A percentile compares a stretch with the other conserved stretches of the same genome.
Conservation (phyloP, 1,140 invertebrate genomes). For the Drosophila baimaii region DNA sequence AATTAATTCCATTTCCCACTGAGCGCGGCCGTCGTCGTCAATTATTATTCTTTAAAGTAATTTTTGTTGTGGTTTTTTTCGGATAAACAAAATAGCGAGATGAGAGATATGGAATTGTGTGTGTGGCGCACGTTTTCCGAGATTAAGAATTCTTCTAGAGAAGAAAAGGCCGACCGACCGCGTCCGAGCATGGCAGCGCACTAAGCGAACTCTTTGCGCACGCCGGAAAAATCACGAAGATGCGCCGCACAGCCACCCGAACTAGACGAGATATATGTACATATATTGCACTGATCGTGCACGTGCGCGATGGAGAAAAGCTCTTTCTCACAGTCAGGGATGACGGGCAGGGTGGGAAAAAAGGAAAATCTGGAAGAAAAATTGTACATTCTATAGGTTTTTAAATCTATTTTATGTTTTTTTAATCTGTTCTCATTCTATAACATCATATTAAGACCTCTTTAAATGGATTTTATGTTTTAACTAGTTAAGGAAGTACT, state of each 20-base stretch:
- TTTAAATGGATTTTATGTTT: too few relatives aligned
- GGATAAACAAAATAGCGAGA: slow-evolving; percentile 63
- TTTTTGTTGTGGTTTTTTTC: slow-evolving; percentile 62
- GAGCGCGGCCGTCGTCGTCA: slow-evolving; percentile 37
- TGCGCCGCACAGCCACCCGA: slow-evolving; percentile 15
- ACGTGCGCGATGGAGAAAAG: slow-evolving; percentile 38
- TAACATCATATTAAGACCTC: too few relatives aligned
- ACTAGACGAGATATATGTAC: slow-evolving; percentile 22
- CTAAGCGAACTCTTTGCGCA: slow-evolving; percentile 53
- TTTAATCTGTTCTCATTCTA: too few relatives aligned
- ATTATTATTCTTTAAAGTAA: slow-evolving; percentile 66
- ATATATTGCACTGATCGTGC: slow-evolving; percentile 21
- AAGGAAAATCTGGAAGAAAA: neutral
- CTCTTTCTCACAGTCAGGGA: slow-evolving; percentile 4
- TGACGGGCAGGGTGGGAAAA: neutral
- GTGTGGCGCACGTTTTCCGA: slow-evolving; percentile 57
- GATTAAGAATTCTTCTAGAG: slow-evolving; percentile 35
- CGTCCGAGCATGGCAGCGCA: slow-evolving; percentile 56
- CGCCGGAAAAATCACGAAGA: slow-evolving; percentile 44
- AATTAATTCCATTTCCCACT: slow-evolving; percentile 21
- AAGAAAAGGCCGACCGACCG: slow-evolving; percentile 51
- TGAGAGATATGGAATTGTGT: slow-evolving; percentile 27
- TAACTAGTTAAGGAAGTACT: too few relatives aligned
- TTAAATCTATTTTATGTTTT: too few relatives aligned
- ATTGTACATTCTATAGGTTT: neutral